phyloP scores from a whole-genome alignment of 2,888 invertebrate genomes.

The Eupithecia tripunctaria region DNA sequence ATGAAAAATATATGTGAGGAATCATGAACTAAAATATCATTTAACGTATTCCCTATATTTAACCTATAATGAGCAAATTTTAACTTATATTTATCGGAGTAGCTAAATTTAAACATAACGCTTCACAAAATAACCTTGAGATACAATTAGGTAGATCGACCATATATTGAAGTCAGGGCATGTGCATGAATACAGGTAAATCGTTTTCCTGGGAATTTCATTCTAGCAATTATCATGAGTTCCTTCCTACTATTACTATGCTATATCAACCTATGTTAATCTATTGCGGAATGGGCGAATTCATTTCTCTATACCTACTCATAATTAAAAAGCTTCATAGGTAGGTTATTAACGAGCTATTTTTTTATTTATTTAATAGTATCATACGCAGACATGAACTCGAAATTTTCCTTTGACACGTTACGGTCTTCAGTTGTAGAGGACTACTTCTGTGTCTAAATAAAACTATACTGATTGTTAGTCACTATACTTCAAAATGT shows the following conservation, averaged over 20 bases:
- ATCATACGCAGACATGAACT: background rate
- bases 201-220: constrained; percentile 1
- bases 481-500: too few species aligned
- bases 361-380: background rate
- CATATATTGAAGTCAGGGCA: constrained; percentile 10
- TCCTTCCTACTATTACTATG: background rate
- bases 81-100: background rate
- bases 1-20: too few species aligned
- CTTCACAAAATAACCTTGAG: background rate
- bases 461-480: too few species aligned
- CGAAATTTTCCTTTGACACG: background rate
- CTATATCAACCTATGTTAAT: background rate
- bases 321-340: background rate
- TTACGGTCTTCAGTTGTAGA: background rate
- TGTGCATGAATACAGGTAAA: constrained; percentile 25
- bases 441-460: too few species aligned
- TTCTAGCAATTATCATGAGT: background rate
- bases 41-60: too few species aligned
- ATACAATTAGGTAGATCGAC: background rate
- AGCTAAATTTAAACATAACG: background rate
- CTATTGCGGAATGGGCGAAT: background rate
- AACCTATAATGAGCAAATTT: background rate
- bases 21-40: too few species aligned
- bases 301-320: background rate
- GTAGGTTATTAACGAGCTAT: background rate